These are phyloP conservation scores for Hypomecis atomaria DNA, from an alignment of 2,888 invertebrate species.

Conservation along the genomic window DNA sequence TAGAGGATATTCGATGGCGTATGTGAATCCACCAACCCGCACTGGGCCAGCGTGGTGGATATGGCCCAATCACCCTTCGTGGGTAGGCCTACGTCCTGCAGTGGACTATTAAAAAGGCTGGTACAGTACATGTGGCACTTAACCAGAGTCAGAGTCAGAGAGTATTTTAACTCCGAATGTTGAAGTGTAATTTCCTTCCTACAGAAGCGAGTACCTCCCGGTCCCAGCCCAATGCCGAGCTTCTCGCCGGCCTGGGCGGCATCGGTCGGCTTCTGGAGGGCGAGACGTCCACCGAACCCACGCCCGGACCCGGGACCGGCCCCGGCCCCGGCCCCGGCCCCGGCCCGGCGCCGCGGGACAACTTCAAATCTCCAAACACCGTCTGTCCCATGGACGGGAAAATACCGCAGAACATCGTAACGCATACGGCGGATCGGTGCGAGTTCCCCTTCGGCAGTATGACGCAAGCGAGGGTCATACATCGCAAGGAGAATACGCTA, in stretches of 20 bases:
- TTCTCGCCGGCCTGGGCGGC: conserved; percentile 71
- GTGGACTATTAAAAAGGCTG: too few species aligned
- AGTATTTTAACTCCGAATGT: too few species aligned
- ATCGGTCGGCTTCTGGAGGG: conserved; percentile 69
- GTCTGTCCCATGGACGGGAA: conserved; percentile 94
- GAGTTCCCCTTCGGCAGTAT: conserved; percentile 95
- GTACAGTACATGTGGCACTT: too few species aligned
- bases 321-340: conserved; percentile 54
- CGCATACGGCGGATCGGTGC: conserved; percentile 82
- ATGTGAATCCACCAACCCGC: too few species aligned
- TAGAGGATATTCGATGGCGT: too few species aligned
- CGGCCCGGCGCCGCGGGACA: conserved; percentile 66
- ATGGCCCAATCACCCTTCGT: too few species aligned
- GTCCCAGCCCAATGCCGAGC: conserved; percentile 64
- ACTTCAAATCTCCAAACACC: conserved; percentile 93
- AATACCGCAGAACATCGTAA: conserved; percentile 84
- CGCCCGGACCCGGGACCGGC: conserved; percentile 48
- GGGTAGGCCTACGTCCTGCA: too few species aligned
- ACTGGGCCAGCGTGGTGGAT: too few species aligned
- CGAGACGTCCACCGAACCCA: conserved; percentile 47
- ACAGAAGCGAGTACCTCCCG: conserved; percentile 72
- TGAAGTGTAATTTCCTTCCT: conserved; percentile 8
- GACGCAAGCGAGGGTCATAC: conserved; percentile 95
- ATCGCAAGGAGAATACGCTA: conserved; percentile 87
- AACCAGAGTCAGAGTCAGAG: too few species aligned